A percentile compares a stretch with the other conserved stretches of the same genome.
phyloP scores from a whole-genome alignment of 1,140 invertebrate species.

The Aphidius gifuensis region DNA sequence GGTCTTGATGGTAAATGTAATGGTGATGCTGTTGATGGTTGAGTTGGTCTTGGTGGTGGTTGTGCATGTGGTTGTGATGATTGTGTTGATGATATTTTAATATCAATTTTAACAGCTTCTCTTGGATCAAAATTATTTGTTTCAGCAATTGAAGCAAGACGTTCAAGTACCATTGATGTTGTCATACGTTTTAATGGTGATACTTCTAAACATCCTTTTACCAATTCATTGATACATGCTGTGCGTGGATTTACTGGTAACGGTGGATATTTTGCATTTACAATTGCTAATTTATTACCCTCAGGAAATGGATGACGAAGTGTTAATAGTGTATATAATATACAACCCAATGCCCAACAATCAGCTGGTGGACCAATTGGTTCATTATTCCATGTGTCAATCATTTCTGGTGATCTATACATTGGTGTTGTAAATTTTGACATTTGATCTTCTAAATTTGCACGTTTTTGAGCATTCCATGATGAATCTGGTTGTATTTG shows the following conservation, averaged over 20 bases:
- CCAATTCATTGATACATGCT: constrained; percentile 85
- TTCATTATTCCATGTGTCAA: constrained; percentile 97
- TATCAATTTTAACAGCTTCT: constrained; percentile 68
- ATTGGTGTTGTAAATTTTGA: constrained; percentile 79
- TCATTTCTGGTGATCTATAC: constrained; percentile 92
- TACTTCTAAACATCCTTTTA: constrained; percentile 82
- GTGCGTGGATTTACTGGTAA: constrained; percentile 77
- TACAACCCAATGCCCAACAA: constrained; percentile 96
- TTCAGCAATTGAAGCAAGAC: constrained; percentile 82
- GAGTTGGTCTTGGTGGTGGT: constrained; percentile 35
- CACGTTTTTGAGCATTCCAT: constrained; percentile 90
- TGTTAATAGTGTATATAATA: constrained; percentile 90
- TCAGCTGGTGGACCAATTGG: constrained; percentile 86
- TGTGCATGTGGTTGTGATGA: constrained; percentile 38
- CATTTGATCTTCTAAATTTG: constrained; percentile 86
- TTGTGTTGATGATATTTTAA: constrained; percentile 48
- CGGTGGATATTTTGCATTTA: constrained; percentile 93
- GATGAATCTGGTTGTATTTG: constrained; percentile 78
- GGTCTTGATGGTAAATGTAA: constrained; percentile 27
- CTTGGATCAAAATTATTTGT: constrained; percentile 75
- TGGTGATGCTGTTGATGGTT: constrained; percentile 26
- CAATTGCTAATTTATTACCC: constrained; percentile 88
- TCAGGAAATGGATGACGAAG: constrained; percentile 97
- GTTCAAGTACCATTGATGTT: constrained; percentile 76
- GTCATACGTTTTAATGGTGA: constrained; percentile 77